Evolutionary conservation across 1,140 invertebrate genomes (phyloP).

Genomic region (Musca vetustissima): DNA sequence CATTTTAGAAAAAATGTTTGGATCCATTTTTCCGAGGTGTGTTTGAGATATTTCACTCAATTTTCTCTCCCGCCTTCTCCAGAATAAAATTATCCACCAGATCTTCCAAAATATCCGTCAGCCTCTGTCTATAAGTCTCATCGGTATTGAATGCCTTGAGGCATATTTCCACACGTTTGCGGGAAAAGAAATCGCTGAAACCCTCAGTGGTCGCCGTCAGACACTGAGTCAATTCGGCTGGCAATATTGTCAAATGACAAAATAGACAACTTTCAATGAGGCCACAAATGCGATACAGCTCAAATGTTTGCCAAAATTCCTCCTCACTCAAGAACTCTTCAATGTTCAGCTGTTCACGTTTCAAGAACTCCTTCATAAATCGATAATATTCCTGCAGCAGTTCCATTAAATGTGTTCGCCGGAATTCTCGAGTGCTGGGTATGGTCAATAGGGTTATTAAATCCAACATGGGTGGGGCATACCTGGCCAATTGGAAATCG

Average conservation of each 20-base stretch:
- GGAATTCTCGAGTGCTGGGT: constrained; percentile 56
- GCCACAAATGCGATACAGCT: constrained; percentile 56
- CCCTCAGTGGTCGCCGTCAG: constrained; percentile 53
- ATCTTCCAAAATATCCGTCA: constrained; percentile 58
- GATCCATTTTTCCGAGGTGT: too few species aligned
- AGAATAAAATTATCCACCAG: constrained; percentile 57
- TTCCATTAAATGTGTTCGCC: constrained; percentile 53
- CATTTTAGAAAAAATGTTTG: too few species aligned
- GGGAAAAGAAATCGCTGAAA: constrained; percentile 51
- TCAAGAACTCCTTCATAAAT: constrained; percentile 53
- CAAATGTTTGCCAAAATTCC: constrained; percentile 54
- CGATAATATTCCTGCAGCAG: constrained; percentile 59
- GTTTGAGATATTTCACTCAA: too few species aligned
- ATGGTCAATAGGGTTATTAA: constrained; percentile 59
- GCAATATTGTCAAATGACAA: constrained; percentile 56
- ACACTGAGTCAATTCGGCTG: constrained; percentile 44
- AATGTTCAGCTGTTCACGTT: constrained; percentile 44
- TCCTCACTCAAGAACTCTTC: constrained; percentile 50
- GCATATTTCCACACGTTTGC: constrained; percentile 57
- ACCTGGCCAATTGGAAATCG: constrained; percentile 67
- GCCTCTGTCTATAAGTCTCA: constrained; percentile 48
- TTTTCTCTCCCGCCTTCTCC: neutral
- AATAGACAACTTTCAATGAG: constrained; percentile 59
- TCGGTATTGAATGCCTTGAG: constrained; percentile 55
- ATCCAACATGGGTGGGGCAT: constrained; percentile 59